phyloP scores from a whole-genome alignment of 2,113 vertebrate species.

The Pangasianodon hypophthalmus region DNA sequence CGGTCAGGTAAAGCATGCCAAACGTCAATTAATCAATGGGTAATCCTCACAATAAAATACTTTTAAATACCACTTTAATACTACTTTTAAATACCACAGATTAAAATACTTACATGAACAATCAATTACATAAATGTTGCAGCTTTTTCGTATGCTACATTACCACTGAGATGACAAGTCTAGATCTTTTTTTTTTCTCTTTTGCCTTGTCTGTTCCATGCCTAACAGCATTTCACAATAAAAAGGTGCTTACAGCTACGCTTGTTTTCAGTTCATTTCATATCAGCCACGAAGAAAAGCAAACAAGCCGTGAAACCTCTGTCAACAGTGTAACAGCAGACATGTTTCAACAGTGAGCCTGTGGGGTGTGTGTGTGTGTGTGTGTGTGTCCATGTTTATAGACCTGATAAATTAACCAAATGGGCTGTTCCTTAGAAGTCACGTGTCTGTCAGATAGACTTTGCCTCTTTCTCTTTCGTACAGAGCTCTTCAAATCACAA shows the following conservation, averaged over 20 bases:
- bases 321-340: conserved; percentile 53
- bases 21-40: background rate
- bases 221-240: background rate
- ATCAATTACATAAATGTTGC: background rate
- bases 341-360: conserved; percentile 56
- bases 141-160: background rate
- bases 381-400: conserved; percentile 15
- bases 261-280: conserved; percentile 42
- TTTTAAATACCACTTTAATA: background rate
- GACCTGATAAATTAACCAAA: conserved; percentile 51
- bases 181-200: background rate
- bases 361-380: background rate
- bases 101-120: background rate
- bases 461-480: background rate
- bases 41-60: background rate
- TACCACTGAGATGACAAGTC: background rate
- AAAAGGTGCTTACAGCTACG: conserved; percentile 10
- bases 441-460: conserved; percentile 28
- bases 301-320: conserved; percentile 49
- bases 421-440: background rate
- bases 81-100: background rate
- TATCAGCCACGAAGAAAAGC: conserved; percentile 45
- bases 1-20: conserved; percentile 80
- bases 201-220: background rate
- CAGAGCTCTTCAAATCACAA: conserved; percentile 3